phyloP scores from a whole-genome alignment of 2,888 invertebrate genomes.

The Diarsia dahlii region DNA sequence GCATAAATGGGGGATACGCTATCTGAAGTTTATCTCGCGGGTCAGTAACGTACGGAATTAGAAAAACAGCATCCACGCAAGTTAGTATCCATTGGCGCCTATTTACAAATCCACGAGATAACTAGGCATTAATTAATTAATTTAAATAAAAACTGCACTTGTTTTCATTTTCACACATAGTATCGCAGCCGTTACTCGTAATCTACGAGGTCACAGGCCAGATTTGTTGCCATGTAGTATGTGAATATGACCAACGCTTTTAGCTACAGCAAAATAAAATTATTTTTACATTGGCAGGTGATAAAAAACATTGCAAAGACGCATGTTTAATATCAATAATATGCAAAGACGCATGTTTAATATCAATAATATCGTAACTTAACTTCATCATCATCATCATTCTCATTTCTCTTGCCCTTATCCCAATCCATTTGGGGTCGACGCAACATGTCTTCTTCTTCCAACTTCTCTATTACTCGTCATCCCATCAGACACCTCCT shows the following conservation, averaged over 20 bases:
- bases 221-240: slow-evolving; percentile 22
- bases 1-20: slow-evolving; percentile 76
- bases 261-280: slow-evolving; percentile 5
- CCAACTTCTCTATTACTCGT: no score
- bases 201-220: slow-evolving; percentile 42
- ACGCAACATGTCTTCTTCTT: no score
- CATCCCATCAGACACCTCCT: no score
- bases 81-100: slow-evolving; percentile 81
- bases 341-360: slow-evolving; percentile 1
- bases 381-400: not conserved
- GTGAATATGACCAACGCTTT: slow-evolving; percentile 26
- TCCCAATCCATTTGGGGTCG: no score
- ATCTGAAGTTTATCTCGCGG: slow-evolving; percentile 86
- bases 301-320: slow-evolving; percentile 23
- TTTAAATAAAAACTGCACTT: slow-evolving; percentile 68
- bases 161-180: slow-evolving; percentile 55
- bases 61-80: slow-evolving; percentile 79
- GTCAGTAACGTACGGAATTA: slow-evolving; percentile 83
- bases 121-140: slow-evolving; percentile 68
- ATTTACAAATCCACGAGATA: slow-evolving; percentile 71
- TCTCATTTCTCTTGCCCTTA: no score
- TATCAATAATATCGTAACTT: not conserved
- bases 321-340: not conserved
- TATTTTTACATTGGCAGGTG: slow-evolving; percentile 23
- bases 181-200: slow-evolving; percentile 11